Percentiles rank a stretch among this genome's conserved stretches.
These are phyloP conservation scores for Amiota minor DNA, from an alignment of 2,888 invertebrate species.

Conservation along the genomic window DNA sequence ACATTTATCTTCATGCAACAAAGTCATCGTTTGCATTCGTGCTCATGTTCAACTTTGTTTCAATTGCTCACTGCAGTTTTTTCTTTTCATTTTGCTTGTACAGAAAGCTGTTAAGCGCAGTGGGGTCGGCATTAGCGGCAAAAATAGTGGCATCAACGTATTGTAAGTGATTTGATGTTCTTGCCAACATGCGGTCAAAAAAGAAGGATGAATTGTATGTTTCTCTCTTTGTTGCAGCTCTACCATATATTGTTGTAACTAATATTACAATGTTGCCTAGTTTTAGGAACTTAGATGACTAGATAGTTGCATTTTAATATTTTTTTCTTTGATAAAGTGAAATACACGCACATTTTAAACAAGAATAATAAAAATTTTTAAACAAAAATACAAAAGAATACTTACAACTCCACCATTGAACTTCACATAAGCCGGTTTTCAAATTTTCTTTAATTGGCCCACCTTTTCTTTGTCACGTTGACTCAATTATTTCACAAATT, in stretches of 20 bases:
- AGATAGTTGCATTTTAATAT: slow-evolving; percentile 15
- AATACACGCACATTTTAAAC: too few species aligned
- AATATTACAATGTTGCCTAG: slow-evolving; percentile 16
- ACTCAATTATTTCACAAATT: too few species aligned
- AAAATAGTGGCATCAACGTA: background rate
- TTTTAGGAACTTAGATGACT: background rate
- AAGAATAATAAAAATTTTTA: too few species aligned
- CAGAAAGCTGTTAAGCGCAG: too few species aligned
- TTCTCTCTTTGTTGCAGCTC: background rate
- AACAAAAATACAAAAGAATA: too few species aligned
- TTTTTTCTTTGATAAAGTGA: background rate
- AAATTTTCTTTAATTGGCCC: too few species aligned
- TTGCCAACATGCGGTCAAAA: background rate
- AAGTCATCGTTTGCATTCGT: slow-evolving; percentile 63
- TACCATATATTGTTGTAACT: background rate
- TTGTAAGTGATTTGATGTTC: background rate
- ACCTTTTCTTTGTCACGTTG: too few species aligned
- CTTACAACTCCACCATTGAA: too few species aligned
- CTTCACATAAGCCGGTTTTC: too few species aligned
- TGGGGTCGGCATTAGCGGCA: too few species aligned
- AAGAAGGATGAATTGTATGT: too few species aligned
- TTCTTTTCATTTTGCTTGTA: too few species aligned
- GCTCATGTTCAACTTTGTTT: slow-evolving; percentile 64
- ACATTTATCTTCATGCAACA: slow-evolving; percentile 47
- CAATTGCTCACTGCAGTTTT: background rate